Evolutionary conservation across 2,888 invertebrate genomes (phyloP).

Genomic region (Pseudoips prasinana): DNA sequence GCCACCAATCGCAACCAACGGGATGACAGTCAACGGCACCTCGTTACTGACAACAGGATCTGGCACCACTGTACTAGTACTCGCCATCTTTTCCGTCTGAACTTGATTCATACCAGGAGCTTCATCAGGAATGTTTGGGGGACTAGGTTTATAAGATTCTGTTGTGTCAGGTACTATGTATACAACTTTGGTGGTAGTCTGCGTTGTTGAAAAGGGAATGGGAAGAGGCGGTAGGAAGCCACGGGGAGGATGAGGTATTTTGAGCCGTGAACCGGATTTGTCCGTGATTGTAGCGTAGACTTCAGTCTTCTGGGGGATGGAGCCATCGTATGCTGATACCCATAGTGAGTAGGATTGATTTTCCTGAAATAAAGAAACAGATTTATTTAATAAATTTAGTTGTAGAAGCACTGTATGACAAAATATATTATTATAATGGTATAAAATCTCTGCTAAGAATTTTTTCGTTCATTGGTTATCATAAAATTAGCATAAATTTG

Average conservation of each 20-base stretch:
- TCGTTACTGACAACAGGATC: conserved; percentile 63
- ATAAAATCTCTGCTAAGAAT: no score
- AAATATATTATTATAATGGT: no score
- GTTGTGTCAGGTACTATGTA: conserved; percentile 62
- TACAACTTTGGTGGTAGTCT: conserved; percentile 57
- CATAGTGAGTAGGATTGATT: conserved; percentile 68
- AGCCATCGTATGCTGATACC: conserved; percentile 69
- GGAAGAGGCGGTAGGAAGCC: conserved; percentile 39
- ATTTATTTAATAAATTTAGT: no score
- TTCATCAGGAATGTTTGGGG: conserved; percentile 49
- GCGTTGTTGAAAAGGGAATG: conserved; percentile 41
- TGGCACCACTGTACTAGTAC: neutral
- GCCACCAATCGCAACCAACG: conserved; percentile 86
- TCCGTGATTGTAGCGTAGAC: conserved; percentile 66
- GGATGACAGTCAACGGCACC: conserved; percentile 85
- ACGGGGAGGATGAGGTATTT: conserved; percentile 54
- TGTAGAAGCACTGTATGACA: no score
- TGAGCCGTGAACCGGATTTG: conserved; percentile 49
- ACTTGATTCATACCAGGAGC: conserved; percentile 26
- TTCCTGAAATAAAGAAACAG: conserved; percentile 53
- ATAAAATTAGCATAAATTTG: no score
- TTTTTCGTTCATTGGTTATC: no score
- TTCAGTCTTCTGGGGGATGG: conserved; percentile 66
- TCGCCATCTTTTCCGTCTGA: neutral
- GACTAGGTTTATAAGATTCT: conserved; percentile 42